phyloP scores from a whole-genome alignment of 2,797 vertebrate species.

The Choloepus didactylus region DNA sequence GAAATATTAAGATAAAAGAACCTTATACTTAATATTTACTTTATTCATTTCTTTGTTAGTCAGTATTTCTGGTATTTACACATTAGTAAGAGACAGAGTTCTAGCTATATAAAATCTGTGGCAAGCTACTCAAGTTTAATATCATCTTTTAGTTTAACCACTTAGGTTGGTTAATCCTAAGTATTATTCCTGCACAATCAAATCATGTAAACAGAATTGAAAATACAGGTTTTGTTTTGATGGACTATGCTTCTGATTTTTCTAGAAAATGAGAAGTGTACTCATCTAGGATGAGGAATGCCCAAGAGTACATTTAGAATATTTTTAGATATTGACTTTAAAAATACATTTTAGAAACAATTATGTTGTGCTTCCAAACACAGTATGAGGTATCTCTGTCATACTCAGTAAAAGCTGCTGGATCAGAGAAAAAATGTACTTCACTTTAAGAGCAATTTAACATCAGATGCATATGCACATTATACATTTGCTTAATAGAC shows the following conservation, averaged over 20 bases:
- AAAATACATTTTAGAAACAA: slow-evolving; percentile 63
- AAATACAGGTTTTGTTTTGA: slow-evolving; percentile 57
- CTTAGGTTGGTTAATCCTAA: slow-evolving; percentile 35
- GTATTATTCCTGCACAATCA: not conserved
- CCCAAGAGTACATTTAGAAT: slow-evolving; percentile 50
- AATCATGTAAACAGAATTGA: slow-evolving; percentile 49
- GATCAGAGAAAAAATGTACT: slow-evolving; percentile 47
- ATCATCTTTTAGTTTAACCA: not conserved
- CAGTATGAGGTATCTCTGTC: not conserved
- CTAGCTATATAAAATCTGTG: slow-evolving; percentile 34
- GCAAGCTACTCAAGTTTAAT: slow-evolving; percentile 12
- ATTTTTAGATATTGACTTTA: slow-evolving; percentile 68
- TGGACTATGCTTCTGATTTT: slow-evolving; percentile 52
- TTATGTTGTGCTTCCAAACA: slow-evolving; percentile 7
- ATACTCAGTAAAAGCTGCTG: not conserved
- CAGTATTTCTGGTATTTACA: not conserved
- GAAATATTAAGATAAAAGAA: slow-evolving; percentile 50
- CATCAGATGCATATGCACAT: not conserved
- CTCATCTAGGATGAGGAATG: slow-evolving; percentile 22
- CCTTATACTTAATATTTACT: slow-evolving; percentile 16
- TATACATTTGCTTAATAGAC: not conserved
- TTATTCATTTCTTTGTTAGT: slow-evolving; percentile 36
- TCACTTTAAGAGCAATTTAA: slow-evolving; percentile 45
- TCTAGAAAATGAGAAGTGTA: slow-evolving; percentile 51
- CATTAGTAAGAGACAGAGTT: slow-evolving; percentile 21